Evolutionary conservation across 2,888 invertebrate species (phyloP).

Genomic region (Pandemis corylana): DNA sequence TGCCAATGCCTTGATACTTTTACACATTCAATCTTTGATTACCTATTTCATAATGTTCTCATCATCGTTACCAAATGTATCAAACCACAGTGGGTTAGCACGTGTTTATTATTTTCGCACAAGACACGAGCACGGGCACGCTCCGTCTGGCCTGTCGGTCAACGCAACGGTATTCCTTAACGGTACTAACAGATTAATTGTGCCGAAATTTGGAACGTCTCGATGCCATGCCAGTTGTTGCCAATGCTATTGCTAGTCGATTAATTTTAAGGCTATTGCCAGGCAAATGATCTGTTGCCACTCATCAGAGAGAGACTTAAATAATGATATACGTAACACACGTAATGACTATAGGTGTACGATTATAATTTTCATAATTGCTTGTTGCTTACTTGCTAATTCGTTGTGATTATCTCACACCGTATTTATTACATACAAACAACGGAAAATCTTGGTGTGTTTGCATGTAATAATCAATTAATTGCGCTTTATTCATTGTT

Average conservation of each 20-base stretch:
- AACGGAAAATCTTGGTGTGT: slow-evolving; percentile 1
- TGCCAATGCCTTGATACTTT: neutral
- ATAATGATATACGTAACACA: neutral
- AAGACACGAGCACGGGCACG: slow-evolving; percentile 26
- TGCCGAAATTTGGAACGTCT: slow-evolving; percentile 51
- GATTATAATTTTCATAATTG: slow-evolving; percentile 7
- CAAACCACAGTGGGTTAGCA: slow-evolving; percentile 22
- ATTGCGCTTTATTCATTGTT: slow-evolving; percentile 28
- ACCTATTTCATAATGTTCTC: neutral
- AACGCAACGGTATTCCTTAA: slow-evolving; percentile 54
- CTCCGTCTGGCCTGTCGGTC: slow-evolving; percentile 39
- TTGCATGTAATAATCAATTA: slow-evolving; percentile 19
- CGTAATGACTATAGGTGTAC: slow-evolving; percentile 5
- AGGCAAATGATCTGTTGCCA: neutral
- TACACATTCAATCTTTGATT: neutral
- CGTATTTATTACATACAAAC: neutral
- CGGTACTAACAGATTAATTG: slow-evolving; percentile 60
- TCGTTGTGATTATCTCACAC: slow-evolving; percentile 5
- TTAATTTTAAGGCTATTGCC: slow-evolving; percentile 24
- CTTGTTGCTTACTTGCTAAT: neutral
- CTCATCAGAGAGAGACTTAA: neutral
- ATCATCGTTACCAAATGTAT: slow-evolving; percentile 13
- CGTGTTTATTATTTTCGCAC: slow-evolving; percentile 39
- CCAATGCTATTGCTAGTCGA: slow-evolving; percentile 24
- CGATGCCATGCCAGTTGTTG: slow-evolving; percentile 20